A percentile compares a stretch with the other conserved stretches of the same genome.
phyloP scores from a whole-genome alignment of 1,140 invertebrate genomes.

The Ostrea edulis region DNA sequence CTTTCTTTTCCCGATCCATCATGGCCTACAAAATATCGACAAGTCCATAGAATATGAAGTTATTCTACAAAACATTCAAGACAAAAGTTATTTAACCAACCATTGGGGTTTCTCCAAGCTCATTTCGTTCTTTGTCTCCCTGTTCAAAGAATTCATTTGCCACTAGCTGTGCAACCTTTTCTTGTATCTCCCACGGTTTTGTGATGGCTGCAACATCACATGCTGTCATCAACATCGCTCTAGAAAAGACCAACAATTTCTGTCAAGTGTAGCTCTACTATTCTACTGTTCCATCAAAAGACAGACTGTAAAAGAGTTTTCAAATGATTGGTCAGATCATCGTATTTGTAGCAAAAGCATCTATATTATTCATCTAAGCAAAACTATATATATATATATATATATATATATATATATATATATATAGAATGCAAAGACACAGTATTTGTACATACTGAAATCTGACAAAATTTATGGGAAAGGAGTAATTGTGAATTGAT shows the following conservation, averaged over 20 bases:
- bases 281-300: no score
- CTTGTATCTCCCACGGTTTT: slow-evolving; percentile 98
- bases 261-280: no score
- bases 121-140: slow-evolving; percentile 95
- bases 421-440: no score
- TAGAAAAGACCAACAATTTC: slow-evolving; percentile 74
- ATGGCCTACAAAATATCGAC: slow-evolving; percentile 83
- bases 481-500: no score
- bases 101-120: slow-evolving; percentile 95
- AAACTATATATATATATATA: no score
- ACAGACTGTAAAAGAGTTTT: no score
- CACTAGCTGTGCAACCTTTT: slow-evolving; percentile 90
- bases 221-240: slow-evolving; percentile 99
- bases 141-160: slow-evolving; percentile 98
- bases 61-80: not conserved
- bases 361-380: no score
- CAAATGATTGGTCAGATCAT: no score
- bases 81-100: slow-evolving; percentile 79
- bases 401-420: no score
- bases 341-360: no score
- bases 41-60: not conserved
- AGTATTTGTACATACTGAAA: no score
- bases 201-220: slow-evolving; percentile 98
- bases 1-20: slow-evolving; percentile 97
- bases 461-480: no score